Percentiles rank a stretch among this genome's conserved stretches.
phyloP scores from a whole-genome alignment of 2,888 invertebrate genomes.

The Drosophila incognita region DNA sequence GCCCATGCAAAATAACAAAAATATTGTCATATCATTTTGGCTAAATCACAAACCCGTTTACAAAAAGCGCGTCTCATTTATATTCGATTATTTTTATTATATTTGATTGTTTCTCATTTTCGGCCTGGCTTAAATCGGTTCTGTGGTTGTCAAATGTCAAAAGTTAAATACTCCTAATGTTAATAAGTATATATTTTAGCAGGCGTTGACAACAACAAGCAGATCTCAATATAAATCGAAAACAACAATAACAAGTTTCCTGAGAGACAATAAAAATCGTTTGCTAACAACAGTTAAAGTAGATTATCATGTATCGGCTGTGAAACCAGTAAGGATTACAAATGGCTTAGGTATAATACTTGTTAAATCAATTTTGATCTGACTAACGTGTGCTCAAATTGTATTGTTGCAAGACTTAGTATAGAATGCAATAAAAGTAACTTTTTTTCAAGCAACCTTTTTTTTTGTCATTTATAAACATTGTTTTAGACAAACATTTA shows the following conservation, averaged over 20 bases:
- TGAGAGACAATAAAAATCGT: constrained; percentile 26
- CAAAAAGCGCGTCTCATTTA: constrained; percentile 23
- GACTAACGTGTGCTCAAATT: background rate
- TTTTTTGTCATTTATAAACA: background rate
- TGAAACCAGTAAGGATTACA: constrained; percentile 3
- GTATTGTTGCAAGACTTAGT: background rate
- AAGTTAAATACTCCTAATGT: constrained; percentile 57
- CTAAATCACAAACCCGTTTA: constrained; percentile 54
- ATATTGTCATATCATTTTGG: constrained; percentile 34
- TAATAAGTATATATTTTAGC: constrained; percentile 53
- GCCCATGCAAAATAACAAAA: constrained; percentile 48
- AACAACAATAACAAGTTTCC: constrained; percentile 37
- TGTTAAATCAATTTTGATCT: background rate
- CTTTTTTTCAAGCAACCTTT: background rate
- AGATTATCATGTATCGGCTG: constrained; percentile 14
- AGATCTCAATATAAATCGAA: constrained; percentile 10
- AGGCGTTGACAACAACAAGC: constrained; percentile 38
- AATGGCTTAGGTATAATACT: background rate
- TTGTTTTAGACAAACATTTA: background rate
- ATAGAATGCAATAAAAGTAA: background rate
- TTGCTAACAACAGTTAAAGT: constrained; percentile 11
- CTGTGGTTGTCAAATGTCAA: constrained; percentile 61
- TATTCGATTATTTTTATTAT: background rate
- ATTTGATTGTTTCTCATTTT: constrained; percentile 34
- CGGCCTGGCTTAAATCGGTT: constrained; percentile 11